phyloP scores from a whole-genome alignment of 2,113 vertebrate genomes.

The Nanorana parkeri region DNA sequence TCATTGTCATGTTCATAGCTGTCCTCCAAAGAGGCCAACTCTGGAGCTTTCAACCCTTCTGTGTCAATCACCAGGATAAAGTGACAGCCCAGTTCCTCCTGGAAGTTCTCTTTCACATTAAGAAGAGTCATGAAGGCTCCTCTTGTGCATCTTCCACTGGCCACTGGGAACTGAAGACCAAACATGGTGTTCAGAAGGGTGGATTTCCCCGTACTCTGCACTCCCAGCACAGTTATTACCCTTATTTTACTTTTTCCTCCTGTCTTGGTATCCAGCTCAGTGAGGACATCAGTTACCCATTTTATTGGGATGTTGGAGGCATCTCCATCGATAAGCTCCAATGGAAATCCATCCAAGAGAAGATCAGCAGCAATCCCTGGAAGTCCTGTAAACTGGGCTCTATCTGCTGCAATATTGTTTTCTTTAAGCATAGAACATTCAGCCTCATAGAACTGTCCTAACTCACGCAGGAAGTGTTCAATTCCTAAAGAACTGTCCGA shows the following conservation, averaged over 20 bases:
- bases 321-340: slow-evolving; percentile 67
- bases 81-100: slow-evolving; percentile 74
- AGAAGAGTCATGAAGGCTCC: too few species aligned
- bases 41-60: slow-evolving; percentile 61
- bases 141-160: too few species aligned
- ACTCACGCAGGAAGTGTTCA: slow-evolving; percentile 75
- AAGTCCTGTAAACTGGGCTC: slow-evolving; percentile 12
- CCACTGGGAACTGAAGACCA: slow-evolving; percentile 71
- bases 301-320: slow-evolving; percentile 75
- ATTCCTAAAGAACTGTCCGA: slow-evolving; percentile 67
- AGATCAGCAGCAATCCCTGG: slow-evolving; percentile 65
- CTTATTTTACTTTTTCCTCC: slow-evolving; percentile 65
- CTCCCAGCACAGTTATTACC: slow-evolving; percentile 60
- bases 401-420: not conserved
- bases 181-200: slow-evolving; percentile 83
- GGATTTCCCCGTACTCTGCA: slow-evolving; percentile 79
- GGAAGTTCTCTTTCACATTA: slow-evolving; percentile 68
- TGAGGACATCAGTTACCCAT: slow-evolving; percentile 78
- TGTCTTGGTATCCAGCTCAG: slow-evolving; percentile 64
- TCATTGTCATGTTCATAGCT: slow-evolving; percentile 67
- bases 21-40: slow-evolving; percentile 58
- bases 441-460: slow-evolving; percentile 68
- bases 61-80: slow-evolving; percentile 73
- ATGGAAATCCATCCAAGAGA: slow-evolving; percentile 69
- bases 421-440: slow-evolving; percentile 61